Base-by-base conservation (phyloP, 2,888 invertebrate genomes). In the Lycia hirtaria region DNA sequence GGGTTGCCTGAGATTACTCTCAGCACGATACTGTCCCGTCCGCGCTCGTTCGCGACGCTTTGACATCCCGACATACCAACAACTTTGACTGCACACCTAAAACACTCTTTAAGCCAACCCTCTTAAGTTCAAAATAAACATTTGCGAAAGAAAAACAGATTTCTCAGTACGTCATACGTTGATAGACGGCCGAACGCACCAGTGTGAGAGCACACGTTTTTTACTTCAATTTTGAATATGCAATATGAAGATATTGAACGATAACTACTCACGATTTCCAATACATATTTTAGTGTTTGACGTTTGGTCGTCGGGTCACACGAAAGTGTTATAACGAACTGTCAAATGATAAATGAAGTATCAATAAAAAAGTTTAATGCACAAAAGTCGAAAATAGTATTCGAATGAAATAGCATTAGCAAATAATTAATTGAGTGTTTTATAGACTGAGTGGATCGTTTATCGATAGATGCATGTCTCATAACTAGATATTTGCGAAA, bases 21-120 rank as follows among this genome's bases (percentile, higher is more conserved):
- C 92, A 92, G 92, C 92, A 92, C 89, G 92, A 91, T 88, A 90
- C 89, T 87, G 88, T 89, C 90, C 91, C 80, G 88, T 88, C 88
- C 87, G 86, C 88, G 89, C 88, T 89, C 88, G 88, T 87, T 86
- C 87, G 89, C 91, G 89, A 88, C 88, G 90, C 91, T 92, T 90
- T 92, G 92, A 92, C 92, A 91, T 86, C 89, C 91, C 88, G 90
- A 88, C 88, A 75, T 76, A 72, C 71, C 62, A 73, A 73, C 73
- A 77, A 66, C 61, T 67, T 67, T 68, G 69, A 47, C 57, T 50
- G 61, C 63, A 69, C 60, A 57, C 15, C 32, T 47, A 4, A 35
- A 26, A 60, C 63, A 65, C 45, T 58, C 73, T 69, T 65, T 81
- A 78, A 56, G 0, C 3, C 1, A 40, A 40, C 0, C 3, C 0